Evolutionary conservation across 1,140 invertebrate species (phyloP).

Genomic region (Mizuhopecten yessoensis): DNA sequence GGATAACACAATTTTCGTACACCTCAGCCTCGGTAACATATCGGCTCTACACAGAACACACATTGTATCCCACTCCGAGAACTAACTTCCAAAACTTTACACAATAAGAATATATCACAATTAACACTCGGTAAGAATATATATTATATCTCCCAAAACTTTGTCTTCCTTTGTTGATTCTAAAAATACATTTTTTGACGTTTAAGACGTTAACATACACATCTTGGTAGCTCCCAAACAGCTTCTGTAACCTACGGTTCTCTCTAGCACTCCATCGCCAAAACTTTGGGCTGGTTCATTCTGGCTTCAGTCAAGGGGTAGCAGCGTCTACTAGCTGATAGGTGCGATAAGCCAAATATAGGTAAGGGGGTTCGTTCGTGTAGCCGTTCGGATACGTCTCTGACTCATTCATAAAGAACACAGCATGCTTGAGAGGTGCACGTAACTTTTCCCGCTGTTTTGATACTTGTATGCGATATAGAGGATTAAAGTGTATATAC

Average conservation of each 20-base stretch:
- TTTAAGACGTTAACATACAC: not conserved
- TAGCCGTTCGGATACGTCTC: constrained; percentile 31
- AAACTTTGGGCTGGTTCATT: constrained; percentile 5
- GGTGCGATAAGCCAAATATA: constrained; percentile 34
- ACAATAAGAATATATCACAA: constrained; percentile 8
- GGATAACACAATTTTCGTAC: not conserved
- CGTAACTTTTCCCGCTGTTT: constrained; percentile 37
- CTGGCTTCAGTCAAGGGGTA: not conserved
- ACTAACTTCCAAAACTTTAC: not conserved
- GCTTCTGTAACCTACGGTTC: not conserved
- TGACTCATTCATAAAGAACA: constrained; percentile 39
- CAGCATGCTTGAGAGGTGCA: not conserved
- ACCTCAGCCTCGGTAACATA: not conserved
- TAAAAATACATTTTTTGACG: not conserved
- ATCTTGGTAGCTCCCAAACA: not conserved
- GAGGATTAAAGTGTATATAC: not conserved
- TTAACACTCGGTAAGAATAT: not conserved
- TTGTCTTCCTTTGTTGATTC: constrained; percentile 29
- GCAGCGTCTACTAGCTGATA: not conserved
- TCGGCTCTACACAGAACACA: not conserved
- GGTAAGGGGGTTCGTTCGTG: constrained; percentile 21
- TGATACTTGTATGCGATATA: not conserved
- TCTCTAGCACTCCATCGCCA: not conserved
- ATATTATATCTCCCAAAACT: not conserved
- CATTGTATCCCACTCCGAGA: not conserved